These are phyloP conservation scores for Neodiprion virginianus DNA, from an alignment of 1,140 invertebrate species.

Conservation along the genomic window DNA sequence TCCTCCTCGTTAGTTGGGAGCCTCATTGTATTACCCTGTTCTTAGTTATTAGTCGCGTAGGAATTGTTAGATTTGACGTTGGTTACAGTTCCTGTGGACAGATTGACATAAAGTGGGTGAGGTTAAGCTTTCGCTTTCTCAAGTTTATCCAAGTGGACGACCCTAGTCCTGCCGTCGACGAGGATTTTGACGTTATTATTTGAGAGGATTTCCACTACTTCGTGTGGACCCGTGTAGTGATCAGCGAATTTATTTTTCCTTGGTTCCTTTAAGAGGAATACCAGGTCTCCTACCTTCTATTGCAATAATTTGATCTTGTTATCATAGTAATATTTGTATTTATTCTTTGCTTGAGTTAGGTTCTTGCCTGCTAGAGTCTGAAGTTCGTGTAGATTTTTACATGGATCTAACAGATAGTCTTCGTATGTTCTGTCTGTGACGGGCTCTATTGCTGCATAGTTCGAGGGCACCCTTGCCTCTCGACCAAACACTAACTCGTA, in stretches of 20 bases:
- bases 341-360: constrained; percentile 9
- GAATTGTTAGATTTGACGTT: no score
- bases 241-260: constrained; percentile 13
- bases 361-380: not conserved
- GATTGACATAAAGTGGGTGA: no score
- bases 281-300: constrained; percentile 19
- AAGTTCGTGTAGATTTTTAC: not conserved
- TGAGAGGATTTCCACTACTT: constrained; percentile 8
- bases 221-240: constrained; percentile 11
- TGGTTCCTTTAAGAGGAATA: constrained; percentile 23
- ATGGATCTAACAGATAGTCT: constrained; percentile 4
- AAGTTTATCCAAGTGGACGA: constrained; percentile 13
- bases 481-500: not conserved
- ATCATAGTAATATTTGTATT: constrained; percentile 18
- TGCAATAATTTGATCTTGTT: constrained; percentile 9
- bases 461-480: not conserved
- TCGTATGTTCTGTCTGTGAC: constrained; percentile 9
- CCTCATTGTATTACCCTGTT: no score
- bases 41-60: no score
- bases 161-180: not conserved
- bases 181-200: constrained; percentile 20
- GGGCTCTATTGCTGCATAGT: constrained; percentile 10
- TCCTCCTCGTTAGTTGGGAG: no score
- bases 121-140: no score
- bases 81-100: no score